Base-by-base conservation (phyloP, 1,140 invertebrate species). In the Diorhabda carinulata region DNA sequence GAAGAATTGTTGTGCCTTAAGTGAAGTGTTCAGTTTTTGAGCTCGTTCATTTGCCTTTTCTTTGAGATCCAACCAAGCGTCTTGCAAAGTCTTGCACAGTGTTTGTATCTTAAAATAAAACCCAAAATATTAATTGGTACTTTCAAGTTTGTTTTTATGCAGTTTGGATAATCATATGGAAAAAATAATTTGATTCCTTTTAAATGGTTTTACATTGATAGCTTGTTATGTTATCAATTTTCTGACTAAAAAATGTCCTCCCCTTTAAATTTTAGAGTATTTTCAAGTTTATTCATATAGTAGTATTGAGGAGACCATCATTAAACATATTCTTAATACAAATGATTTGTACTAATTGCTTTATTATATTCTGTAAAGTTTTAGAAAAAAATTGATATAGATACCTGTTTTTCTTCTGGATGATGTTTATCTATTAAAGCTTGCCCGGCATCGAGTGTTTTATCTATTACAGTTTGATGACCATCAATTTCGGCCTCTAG, bases 1-100 rank as follows among this genome's bases (percentile, higher is more conserved):
- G 81, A 92, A 89, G 82, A 93, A 95, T 84, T 95, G 92, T 82
- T 97, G 95, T 9, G 93, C 91, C 79, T 91, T 92, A 57, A 96
- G 82, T 0, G 94, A 94, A 42, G 94, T 84, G 76, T 97, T 94
- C 43, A 98, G 84, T 70, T 92, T 90, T 47, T 88, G 88, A 56
- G 87, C 89, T 41, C 94, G 84, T 70, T 91, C 89, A 10, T 85
- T 84, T 2, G 91, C 89, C 70, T 89, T 89, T 5, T 86, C 84
- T 58, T 89, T 85, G 44, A 95, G 82, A 69, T 89, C 86, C 9
- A 84, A 80, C 92, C 93, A 95, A 0, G 88, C 87, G 2, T 85
- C 81, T 67, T 87, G 84, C 59, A 93, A 78, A 57, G 84, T 81
- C 42, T 85, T 82, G 77, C 91, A 92, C 7, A 92, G 78, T n/a